A percentile compares a stretch with the other conserved stretches of the same genome.
These are phyloP conservation scores for Rachycentron canadum DNA, from an alignment of 2,797 vertebrate genomes.

Conservation along the genomic window DNA sequence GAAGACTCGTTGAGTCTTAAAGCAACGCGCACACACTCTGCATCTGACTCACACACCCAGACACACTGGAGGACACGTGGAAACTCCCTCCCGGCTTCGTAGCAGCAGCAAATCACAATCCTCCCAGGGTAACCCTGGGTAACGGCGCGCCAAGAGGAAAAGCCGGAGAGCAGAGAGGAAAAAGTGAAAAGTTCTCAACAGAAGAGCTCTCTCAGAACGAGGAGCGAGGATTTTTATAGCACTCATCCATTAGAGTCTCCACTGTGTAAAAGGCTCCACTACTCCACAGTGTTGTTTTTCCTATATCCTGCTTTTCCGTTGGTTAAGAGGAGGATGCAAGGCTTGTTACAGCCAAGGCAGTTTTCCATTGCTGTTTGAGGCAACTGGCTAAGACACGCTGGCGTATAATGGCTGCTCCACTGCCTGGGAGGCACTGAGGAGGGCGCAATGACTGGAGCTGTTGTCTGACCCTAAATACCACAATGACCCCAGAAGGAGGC, in stretches of 20 bases:
- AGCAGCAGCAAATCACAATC: constrained; percentile 76
- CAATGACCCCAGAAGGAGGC: constrained; percentile 84
- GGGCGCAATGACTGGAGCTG: constrained; percentile 87
- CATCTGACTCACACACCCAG: constrained; percentile 75
- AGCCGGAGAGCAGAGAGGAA: constrained; percentile 67
- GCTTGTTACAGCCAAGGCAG: constrained; percentile 85
- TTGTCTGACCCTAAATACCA: constrained; percentile 91
- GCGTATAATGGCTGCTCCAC: constrained; percentile 74
- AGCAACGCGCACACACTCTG: constrained; percentile 63
- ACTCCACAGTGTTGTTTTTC: constrained; percentile 75
- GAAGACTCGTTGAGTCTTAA: constrained; percentile 78
- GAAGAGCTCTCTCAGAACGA: constrained; percentile 60
- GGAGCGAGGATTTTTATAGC: constrained; percentile 66
- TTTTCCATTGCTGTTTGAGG: constrained; percentile 87
- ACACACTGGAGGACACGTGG: constrained; percentile 80
- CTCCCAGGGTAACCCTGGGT: constrained; percentile 74
- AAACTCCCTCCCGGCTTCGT: constrained; percentile 81
- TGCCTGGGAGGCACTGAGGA: constrained; percentile 83
- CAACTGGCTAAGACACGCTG: constrained; percentile 81
- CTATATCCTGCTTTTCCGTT: constrained; percentile 88
- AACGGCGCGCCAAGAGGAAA: constrained; percentile 65
- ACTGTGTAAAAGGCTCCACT: constrained; percentile 51
- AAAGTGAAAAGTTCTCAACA: constrained; percentile 75
- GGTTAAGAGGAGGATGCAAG: constrained; percentile 81
- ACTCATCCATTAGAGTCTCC: constrained; percentile 48